Conservation (phyloP, 2,113 vertebrate genomes). For the Lasiurus cinereus region DNA sequence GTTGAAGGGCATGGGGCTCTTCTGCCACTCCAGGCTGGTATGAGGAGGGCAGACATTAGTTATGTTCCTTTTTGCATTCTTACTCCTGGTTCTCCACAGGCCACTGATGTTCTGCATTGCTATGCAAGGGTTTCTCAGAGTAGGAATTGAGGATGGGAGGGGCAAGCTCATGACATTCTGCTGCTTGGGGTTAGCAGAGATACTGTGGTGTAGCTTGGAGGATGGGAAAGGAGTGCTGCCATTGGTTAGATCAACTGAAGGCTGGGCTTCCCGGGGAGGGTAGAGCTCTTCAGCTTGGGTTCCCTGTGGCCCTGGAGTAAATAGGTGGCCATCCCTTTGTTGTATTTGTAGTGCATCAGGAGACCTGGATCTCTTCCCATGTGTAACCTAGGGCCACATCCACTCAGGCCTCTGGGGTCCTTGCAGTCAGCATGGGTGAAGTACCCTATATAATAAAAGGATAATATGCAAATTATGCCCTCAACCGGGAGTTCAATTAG, state of each 20-base stretch:
- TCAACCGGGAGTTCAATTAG: too few relatives aligned
- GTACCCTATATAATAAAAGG: too few relatives aligned
- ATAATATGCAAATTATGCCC: too few relatives aligned
- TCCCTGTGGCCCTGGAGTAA: background rate
- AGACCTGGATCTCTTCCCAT: background rate
- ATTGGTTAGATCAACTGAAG: background rate
- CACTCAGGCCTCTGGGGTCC: background rate
- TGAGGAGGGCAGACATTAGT: background rate
- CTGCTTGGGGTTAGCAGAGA: background rate
- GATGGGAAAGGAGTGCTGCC: background rate
- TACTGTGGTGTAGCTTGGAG: rapidly evolving
- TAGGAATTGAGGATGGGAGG: background rate
- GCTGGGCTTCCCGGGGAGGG: rapidly evolving
- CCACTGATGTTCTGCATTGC: background rate
- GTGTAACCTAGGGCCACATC: rapidly evolving
- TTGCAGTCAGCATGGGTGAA: background rate
- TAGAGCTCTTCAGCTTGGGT: background rate
- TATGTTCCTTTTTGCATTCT: background rate
- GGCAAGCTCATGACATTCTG: background rate
- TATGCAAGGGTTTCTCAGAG: background rate
- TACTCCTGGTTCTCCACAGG: background rate
- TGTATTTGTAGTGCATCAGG: background rate
- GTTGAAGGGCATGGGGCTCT: too few relatives aligned
- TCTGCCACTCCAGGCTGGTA: background rate
- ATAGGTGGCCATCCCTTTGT: background rate